Conservation (phyloP, 92 coral and sea anemone species). For the Desmophyllum pertusum region DNA sequence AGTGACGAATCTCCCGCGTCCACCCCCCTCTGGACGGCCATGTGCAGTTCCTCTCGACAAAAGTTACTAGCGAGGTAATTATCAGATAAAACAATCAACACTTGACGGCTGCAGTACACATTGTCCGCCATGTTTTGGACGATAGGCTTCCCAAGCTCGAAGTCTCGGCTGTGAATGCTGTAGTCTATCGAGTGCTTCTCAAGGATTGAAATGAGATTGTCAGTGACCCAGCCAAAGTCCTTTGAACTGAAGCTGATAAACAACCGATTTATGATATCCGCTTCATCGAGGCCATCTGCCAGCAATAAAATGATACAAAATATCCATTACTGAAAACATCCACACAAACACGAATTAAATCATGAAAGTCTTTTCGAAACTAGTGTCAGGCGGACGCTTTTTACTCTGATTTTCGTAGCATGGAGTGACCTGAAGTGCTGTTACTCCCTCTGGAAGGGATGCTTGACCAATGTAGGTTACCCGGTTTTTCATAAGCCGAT, state of each 20-base stretch:
- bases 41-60: conserved; percentile 68
- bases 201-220: conserved; percentile 54
- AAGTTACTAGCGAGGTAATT: conserved; percentile 71
- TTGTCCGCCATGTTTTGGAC: conserved; percentile 80
- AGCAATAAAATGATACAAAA: neutral
- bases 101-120: conserved; percentile 65
- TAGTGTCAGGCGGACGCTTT: no score
- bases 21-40: conserved; percentile 56
- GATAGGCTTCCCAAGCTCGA: conserved; percentile 71
- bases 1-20: conserved; percentile 58
- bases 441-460: no score
- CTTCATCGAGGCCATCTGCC: neutral
- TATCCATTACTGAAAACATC: no score
- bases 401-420: no score
- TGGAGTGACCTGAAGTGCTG: no score
- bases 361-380: no score
- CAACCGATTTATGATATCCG: neutral
- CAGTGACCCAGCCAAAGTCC: conserved; percentile 64
- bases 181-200: conserved; percentile 62
- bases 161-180: conserved; percentile 75
- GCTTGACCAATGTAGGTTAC: no score
- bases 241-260: conserved; percentile 73
- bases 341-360: no score
- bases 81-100: conserved; percentile 66
- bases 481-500: no score